Conservation (phyloP, 2,113 vertebrate species). For the Genyomyrus donnyi region DNA sequence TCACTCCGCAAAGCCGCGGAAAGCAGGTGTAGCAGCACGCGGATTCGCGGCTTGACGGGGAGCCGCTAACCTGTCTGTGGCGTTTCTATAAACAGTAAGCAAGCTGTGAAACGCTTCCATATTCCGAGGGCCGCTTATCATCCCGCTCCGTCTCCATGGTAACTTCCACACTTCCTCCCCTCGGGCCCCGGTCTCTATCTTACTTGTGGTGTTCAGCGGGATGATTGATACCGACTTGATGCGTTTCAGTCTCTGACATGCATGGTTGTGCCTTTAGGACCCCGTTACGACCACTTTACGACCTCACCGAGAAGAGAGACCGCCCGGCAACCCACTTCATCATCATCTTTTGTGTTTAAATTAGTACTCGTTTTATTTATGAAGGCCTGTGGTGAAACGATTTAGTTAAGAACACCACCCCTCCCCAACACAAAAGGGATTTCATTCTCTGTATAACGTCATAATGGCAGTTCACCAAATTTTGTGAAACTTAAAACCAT, state of each 20-base stretch:
- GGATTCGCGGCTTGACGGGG: conserved; percentile 37
- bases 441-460: neutral
- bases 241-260: neutral
- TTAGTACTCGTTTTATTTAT: neutral
- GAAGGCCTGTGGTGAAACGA: neutral
- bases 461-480: neutral
- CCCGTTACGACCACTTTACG: neutral
- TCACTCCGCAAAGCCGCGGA: conserved; percentile 27
- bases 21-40: conserved; percentile 23
- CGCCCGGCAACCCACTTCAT: neutral
- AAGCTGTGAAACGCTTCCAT: conserved; percentile 38
- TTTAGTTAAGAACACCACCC: neutral
- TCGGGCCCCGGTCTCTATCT: conserved; percentile 24
- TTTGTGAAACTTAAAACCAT: neutral
- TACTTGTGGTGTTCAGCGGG: conserved; percentile 1
- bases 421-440: neutral
- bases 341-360: neutral
- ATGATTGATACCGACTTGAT: neutral
- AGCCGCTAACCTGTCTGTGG: conserved; percentile 34
- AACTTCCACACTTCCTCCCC: conserved; percentile 26
- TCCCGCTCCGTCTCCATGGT: conserved; percentile 43
- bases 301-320: neutral
- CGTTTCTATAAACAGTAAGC: conserved; percentile 43
- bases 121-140: conserved; percentile 38
- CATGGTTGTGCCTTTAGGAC: neutral